Evolutionary conservation across 2,888 invertebrate species (phyloP).

Genomic region (Drepana falcataria): DNA sequence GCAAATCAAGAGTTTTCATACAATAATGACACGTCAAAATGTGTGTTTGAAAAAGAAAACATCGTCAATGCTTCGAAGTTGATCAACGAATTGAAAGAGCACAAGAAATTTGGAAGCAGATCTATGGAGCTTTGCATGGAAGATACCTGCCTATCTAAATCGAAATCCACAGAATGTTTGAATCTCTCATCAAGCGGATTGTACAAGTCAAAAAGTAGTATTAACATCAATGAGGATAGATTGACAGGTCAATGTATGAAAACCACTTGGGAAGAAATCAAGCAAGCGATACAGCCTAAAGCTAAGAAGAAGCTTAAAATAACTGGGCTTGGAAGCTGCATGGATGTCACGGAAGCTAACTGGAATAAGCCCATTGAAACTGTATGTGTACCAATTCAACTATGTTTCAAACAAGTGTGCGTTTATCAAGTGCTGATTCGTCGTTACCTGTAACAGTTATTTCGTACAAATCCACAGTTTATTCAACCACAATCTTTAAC

Average conservation of each 20-base stretch:
- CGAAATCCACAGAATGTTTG: constrained; percentile 38
- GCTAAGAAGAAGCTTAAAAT: constrained; percentile 46
- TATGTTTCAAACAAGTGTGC: too few relatives aligned
- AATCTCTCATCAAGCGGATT: constrained; percentile 21
- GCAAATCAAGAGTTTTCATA: constrained; percentile 64
- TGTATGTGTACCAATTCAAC: constrained; percentile 30
- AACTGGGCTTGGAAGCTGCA: constrained; percentile 35
- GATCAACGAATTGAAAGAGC: constrained; percentile 33
- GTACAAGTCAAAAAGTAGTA: constrained; percentile 40
- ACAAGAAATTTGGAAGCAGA: constrained; percentile 23
- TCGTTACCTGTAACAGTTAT: too few relatives aligned
- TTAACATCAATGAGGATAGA: constrained; percentile 20
- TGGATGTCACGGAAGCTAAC: constrained; percentile 40
- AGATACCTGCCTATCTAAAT: constrained; percentile 29
- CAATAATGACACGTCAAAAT: constrained; percentile 22
- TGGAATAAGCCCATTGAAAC: constrained; percentile 53
- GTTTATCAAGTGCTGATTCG: too few relatives aligned
- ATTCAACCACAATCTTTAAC: too few relatives aligned
- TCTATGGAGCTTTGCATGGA: constrained; percentile 19
- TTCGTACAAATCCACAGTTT: too few relatives aligned
- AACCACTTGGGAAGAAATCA: constrained; percentile 45
- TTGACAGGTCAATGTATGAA: constrained; percentile 18
- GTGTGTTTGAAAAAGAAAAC: constrained; percentile 30
- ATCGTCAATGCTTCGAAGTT: constrained; percentile 27
- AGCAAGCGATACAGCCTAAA: constrained; percentile 33